phyloP scores from a whole-genome alignment of 2,888 invertebrate genomes.

The Cantharis nigra region DNA sequence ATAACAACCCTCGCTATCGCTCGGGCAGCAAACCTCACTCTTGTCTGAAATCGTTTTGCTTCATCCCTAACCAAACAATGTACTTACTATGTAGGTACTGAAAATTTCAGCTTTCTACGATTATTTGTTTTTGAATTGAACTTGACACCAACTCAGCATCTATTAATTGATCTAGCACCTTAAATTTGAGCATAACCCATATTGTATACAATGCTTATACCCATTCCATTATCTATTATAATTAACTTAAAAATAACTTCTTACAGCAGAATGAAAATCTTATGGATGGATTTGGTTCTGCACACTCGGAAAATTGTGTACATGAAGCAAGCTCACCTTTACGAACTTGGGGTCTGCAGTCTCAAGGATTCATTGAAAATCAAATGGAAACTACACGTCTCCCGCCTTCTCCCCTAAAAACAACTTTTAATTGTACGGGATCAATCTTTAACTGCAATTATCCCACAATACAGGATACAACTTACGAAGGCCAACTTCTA shows the following conservation, averaged over 20 bases:
- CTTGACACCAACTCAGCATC: no score
- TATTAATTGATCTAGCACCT: no score
- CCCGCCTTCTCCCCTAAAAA: conserved; percentile 50
- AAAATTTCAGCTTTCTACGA: no score
- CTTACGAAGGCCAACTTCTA: conserved; percentile 57
- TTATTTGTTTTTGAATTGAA: no score
- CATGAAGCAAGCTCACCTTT: conserved; percentile 45
- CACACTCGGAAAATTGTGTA: conserved; percentile 40
- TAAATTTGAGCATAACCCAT: neutral
- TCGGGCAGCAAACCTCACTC: no score
- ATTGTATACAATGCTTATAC: neutral
- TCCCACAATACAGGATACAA: conserved; percentile 39
- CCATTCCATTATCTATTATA: neutral
- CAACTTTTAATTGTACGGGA: conserved; percentile 45
- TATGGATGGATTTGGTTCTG: conserved; percentile 31
- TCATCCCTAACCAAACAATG: no score
- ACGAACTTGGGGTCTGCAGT: conserved; percentile 46
- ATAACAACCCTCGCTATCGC: no score
- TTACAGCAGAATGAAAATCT: conserved; percentile 35
- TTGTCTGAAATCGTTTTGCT: no score
- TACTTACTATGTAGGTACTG: no score
- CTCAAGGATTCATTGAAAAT: conserved; percentile 51
- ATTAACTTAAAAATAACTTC: neutral
- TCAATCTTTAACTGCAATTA: conserved; percentile 48
- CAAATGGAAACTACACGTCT: conserved; percentile 48